Percentiles rank a stretch among this genome's conserved stretches.
Evolutionary conservation across 2,888 invertebrate genomes (phyloP).

Genomic region (Drosophila monieri): DNA sequence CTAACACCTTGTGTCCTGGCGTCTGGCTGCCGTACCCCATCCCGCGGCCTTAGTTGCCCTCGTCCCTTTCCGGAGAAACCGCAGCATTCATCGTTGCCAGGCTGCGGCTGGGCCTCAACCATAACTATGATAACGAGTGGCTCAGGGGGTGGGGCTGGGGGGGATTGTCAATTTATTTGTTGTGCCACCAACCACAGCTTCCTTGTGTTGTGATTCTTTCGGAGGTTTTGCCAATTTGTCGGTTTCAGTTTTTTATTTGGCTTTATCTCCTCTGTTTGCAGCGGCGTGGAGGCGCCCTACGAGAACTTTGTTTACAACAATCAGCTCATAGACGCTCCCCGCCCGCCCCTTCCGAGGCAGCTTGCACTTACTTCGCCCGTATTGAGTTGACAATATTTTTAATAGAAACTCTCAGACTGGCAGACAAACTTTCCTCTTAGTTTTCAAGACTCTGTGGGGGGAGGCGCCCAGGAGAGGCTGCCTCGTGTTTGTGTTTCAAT

Average conservation of each 20-base stretch:
- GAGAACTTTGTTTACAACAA: conserved; percentile 79
- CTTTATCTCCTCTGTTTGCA: conserved; percentile 3
- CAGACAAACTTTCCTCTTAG: conserved; percentile 59
- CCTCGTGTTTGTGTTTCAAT: conserved; percentile 73
- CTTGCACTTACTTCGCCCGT: conserved; percentile 47
- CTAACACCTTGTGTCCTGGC: conserved; percentile 58
- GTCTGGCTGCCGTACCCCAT: background rate
- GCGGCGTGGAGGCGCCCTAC: conserved; percentile 60
- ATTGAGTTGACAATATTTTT: conserved; percentile 80
- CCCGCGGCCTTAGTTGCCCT: background rate
- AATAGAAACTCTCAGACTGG: conserved; percentile 71
- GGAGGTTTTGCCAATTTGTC: conserved; percentile 75
- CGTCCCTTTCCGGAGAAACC: conserved; percentile 43
- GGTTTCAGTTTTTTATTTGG: conserved; percentile 59
- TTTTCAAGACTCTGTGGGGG: background rate
- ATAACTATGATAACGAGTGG: conserved; percentile 44
- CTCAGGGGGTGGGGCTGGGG: conserved; percentile 6
- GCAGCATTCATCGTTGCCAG: conserved; percentile 70
- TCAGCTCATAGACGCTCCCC: conserved; percentile 46
- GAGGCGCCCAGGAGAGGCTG: conserved; percentile 3
- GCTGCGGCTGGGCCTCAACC: conserved; percentile 32
- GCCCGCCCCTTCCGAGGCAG: background rate
- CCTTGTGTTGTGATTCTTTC: conserved; percentile 56
- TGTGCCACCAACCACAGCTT: conserved; percentile 69
- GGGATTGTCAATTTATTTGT: conserved; percentile 75